Evolutionary conservation across 2,113 vertebrate genomes (phyloP), one percentile per base, ranked within the genome.

Genomic region (Epinephelus cyanopodus): DNA sequence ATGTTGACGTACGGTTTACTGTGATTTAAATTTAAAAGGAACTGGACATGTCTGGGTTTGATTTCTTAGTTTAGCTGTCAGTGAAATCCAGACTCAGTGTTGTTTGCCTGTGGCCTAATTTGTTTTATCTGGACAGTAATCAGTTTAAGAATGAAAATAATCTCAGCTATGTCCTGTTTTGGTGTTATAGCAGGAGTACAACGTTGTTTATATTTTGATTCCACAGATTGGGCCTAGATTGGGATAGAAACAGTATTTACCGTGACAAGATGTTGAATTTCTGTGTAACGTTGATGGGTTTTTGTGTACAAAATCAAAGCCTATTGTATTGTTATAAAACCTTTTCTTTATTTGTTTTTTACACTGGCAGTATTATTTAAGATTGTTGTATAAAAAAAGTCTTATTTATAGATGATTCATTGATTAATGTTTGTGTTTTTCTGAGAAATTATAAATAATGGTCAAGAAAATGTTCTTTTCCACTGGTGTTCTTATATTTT

Each of bases 291-390:
- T 83, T 83, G 53, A 79, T 77, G 63, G 58, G 1, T 76, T 82
- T 77, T 82, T 86, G 17, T 84, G 63, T 79, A 83, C 8, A 73
- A 79, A 74, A 78, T 68, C 79, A 9, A 77, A 73, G 47, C 63
- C 39, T 53, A 50, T 23, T 81, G 71, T 88, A 87, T 86, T 92
- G 69, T 87, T 74, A 4, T 56, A 54, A 53, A 75, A 50, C 5
- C 1, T 67, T 81, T 62, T 74, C 25, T 77, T 86, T 89, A 9
- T 45, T 45, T 91, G n/a, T n/a, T 91, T 88, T 89, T 86, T 91
- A 90, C 82, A 77, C 58, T 86, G 61, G 45, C 92, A 93, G 90
- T 95, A 93, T 95, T 95, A 92, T 92, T 86, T 89, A 81, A 91
- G 82, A 52, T 75, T 87, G 77, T 79, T 85, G 73, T 85, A 70